Base-by-base conservation (phyloP, 2,113 vertebrate genomes). In the Oophaga pumilio region DNA sequence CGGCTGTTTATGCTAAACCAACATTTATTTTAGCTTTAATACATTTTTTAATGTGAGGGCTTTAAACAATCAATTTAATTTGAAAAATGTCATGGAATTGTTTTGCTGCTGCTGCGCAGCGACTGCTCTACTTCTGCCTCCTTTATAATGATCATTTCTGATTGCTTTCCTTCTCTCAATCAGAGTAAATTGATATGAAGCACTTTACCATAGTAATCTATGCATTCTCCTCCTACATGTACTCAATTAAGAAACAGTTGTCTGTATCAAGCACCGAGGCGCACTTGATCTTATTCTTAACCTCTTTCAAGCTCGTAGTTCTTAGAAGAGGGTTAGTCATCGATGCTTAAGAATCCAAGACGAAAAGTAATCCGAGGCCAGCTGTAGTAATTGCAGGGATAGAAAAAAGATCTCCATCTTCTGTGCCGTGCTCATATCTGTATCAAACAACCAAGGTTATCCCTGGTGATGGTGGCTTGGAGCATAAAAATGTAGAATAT, bases 191-290 rank as follows among this genome's bases (percentile, higher is more conserved):
- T 43, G 28, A 69, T 28, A 18, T 64, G 26, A 82, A 57, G 33
- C 64, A 66, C 62, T 83, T 83, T 52, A 20, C 64, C 82, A 20
- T 14, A 83, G 49, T 50, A 14, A 43, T 69, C 43, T 69, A 52
- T 64, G 64, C 49, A 77, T 76, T 52, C 84, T 77, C 33, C 49
- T 53, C 22, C 73, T 77, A 18, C 57, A 78, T 24, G 12, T 77
- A 52, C 59, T 77, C 22, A 86, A 64, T 77, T 76, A 85, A 76
- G 84, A 20, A 14, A 76, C 78, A 73, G 59, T 53, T 64, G 78
- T 26, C 11, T 2, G 22, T 66, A 11, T 49, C 57, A 62, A 60
- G 33, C 56, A 76, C 26, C 28, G 4, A 56, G 14, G 28, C 14
- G 17, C 15, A 73, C 69, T 43, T 73, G 69, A 73, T 73, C 69